phyloP scores from a whole-genome alignment of 1,140 invertebrate species.

The Venustaconcha ellipsiformis region DNA sequence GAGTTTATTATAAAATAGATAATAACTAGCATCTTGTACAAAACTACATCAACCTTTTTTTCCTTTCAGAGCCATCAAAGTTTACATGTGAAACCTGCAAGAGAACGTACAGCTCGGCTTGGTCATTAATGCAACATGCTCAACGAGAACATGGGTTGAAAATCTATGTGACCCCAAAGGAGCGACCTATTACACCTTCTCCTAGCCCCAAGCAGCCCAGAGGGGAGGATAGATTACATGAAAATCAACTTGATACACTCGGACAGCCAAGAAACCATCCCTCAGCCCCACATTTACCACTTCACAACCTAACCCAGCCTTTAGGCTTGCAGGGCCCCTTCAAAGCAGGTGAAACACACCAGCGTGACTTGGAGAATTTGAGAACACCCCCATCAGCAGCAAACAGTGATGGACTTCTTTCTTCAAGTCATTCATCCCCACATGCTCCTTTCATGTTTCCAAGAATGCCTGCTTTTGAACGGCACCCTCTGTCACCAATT shows the following conservation, averaged over 20 bases:
- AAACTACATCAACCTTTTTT: constrained; percentile 68
- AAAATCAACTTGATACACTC: too few relatives aligned
- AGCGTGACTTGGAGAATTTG: constrained; percentile 5
- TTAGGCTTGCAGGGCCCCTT: too few relatives aligned
- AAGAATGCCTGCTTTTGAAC: constrained; percentile 22
- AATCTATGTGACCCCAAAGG: constrained; percentile 76
- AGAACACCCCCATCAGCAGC: constrained; percentile 49
- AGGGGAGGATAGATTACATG: too few relatives aligned
- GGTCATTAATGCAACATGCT: constrained; percentile 93
- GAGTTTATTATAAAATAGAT: constrained; percentile 61
- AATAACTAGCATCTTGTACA: too few relatives aligned
- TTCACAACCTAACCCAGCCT: too few relatives aligned
- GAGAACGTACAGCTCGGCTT: constrained; percentile 88
- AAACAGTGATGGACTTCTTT: constrained; percentile 51
- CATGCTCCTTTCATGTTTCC: constrained; percentile 71
- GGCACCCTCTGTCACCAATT: constrained; percentile 33
- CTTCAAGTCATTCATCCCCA: constrained; percentile 67
- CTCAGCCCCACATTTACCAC: too few relatives aligned
- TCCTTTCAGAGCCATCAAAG: constrained; percentile 88
- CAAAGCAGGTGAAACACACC: too few relatives aligned
- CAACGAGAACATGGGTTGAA: constrained; percentile 94
- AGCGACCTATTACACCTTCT: constrained; percentile 16
- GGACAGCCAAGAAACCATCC: too few relatives aligned
- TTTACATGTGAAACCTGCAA: constrained; percentile 96
- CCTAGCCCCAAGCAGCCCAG: constrained; percentile 5